Conservation (phyloP, 2,888 invertebrate species). For the Mechanitis mazaeus region DNA sequence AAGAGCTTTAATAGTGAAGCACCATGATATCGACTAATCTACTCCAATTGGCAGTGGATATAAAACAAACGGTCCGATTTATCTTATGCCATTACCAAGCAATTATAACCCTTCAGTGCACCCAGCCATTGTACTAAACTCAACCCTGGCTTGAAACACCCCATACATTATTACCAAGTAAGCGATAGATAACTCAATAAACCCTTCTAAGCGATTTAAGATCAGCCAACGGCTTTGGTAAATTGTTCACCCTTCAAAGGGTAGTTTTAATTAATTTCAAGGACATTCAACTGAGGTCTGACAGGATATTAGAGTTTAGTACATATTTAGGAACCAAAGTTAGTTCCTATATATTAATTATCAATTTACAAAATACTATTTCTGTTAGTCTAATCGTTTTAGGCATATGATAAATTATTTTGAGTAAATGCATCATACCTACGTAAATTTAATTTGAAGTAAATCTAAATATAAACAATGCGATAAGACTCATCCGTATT, state of each 20-base stretch:
- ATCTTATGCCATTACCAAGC: constrained; percentile 36
- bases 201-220: constrained; percentile 65
- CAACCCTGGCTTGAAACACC: constrained; percentile 41
- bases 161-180: constrained; percentile 68
- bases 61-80: constrained; percentile 17
- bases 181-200: constrained; percentile 69
- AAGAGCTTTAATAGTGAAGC: not conserved
- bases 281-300: constrained; percentile 27
- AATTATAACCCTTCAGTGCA: constrained; percentile 48
- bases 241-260: constrained; percentile 48
- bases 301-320: constrained; percentile 15
- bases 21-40: constrained; percentile 3
- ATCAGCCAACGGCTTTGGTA: constrained; percentile 61
- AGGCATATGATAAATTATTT: no score
- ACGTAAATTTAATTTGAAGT: no score
- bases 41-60: constrained; percentile 5
- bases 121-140: constrained; percentile 44
- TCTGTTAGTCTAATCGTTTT: no score
- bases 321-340: constrained; percentile 3
- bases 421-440: no score
- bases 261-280: constrained; percentile 65
- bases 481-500: not conserved
- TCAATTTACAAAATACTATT: constrained; percentile 10
- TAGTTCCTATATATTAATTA: not conserved
- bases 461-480: not conserved